Evolutionary conservation across 2,797 vertebrate species (phyloP).

Genomic region (Pipistrellus kuhlii): DNA sequence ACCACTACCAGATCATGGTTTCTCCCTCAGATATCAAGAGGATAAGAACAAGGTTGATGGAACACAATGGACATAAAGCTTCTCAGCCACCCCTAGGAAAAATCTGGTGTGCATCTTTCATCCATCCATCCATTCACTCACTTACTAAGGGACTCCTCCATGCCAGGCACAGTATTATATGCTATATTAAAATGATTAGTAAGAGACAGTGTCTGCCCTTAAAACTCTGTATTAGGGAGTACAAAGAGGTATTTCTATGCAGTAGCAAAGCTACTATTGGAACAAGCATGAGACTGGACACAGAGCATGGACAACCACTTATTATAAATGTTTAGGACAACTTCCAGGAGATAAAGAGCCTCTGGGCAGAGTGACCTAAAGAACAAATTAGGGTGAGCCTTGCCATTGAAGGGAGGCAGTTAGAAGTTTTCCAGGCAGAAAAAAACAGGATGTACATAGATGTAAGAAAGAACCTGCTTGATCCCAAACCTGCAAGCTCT

Average conservation of each 20-base stretch:
- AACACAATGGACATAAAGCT: background rate
- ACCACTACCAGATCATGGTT: background rate
- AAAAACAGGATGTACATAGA: background rate
- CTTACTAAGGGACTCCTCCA: background rate
- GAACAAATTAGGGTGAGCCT: background rate
- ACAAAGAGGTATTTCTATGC: constrained; percentile 15
- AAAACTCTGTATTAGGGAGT: background rate
- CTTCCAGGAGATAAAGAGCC: background rate
- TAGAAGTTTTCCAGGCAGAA: background rate
- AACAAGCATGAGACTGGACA: background rate
- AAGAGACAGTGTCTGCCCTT: background rate
- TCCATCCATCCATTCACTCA: too few relatives aligned
- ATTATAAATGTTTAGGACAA: background rate
- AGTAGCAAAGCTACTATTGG: background rate
- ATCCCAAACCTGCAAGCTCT: background rate
- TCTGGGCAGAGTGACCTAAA: background rate
- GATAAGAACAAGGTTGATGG: background rate
- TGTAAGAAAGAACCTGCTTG: background rate
- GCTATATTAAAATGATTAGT: background rate
- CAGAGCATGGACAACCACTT: background rate
- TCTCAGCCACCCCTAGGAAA: background rate
- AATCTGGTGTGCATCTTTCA: background rate
- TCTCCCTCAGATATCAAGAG: background rate
- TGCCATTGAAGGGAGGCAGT: background rate
- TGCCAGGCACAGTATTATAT: background rate